Evolutionary conservation across 2,888 invertebrate species (phyloP), one percentile per base, ranked within the genome.

Genomic region (Capitulum mitella): DNA sequence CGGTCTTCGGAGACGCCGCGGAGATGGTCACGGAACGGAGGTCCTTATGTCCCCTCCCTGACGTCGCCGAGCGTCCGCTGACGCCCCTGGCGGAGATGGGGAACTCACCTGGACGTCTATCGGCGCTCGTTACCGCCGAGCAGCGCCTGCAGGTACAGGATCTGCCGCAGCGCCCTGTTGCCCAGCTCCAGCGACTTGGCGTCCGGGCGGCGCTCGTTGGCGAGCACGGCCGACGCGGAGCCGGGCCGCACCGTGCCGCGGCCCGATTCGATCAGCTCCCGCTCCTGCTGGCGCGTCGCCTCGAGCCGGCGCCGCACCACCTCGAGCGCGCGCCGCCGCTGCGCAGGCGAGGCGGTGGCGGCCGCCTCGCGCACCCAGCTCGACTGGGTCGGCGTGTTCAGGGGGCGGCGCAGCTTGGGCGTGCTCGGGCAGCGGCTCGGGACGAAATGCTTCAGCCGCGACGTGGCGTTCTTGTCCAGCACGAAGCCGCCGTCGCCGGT

Each of bases 121-220:
- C 58, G 58, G n/a, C 29, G 58, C 12, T 8, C 58, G 58, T 29
- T 58, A 6, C 58, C n/a, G 3, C 58, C 58, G n/a, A 58, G 58
- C n/a, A 58, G 58, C n/a, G n/a, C 29, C 58, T 58, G 58, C 58
- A 58, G 58, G 29, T 58, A 58, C 10, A 58, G 58, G 29, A 58
- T 58, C 58, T 58, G 58, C 29, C n/a, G n/a, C 58, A 58, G 58
- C n/a, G 58, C 58, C 58, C n/a, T 58, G 58, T 58, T 58, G n/a
- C 58, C 58, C 6, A 58, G 58, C 10, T n/a, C 29, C 10, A n/a
- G 12, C 58, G 58, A 58, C 58, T 58, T 58, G 29, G 3, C 29
- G 12, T 58, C 58, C 5, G 58, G 58, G n/a, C 58, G 26, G n/a
- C 58, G 26, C 29, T 58, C 58, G 29, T 12, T 29, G 29, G 58